Percentiles rank a stretch among this genome's conserved stretches.
Evolutionary conservation across 2,113 vertebrate species (phyloP).

Genomic region (Chaenogobius annularis): DNA sequence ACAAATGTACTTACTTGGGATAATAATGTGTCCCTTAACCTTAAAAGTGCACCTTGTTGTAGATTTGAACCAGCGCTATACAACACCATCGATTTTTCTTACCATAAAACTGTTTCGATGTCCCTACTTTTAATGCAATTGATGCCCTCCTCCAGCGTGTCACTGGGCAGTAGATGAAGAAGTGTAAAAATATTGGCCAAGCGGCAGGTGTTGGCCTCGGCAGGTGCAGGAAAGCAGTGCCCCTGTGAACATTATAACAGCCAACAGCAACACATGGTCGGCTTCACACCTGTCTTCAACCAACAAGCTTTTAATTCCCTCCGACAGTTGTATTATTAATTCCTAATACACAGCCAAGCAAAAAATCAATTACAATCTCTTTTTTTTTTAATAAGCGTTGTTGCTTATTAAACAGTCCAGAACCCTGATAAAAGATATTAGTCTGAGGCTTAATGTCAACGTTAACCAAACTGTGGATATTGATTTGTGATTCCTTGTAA

Average conservation of each 20-base stretch:
- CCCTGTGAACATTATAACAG: slow-evolving; percentile 34
- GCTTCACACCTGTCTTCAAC: slow-evolving; percentile 47
- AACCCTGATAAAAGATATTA: slow-evolving; percentile 3
- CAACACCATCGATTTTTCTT: not conserved
- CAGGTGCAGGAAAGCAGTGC: slow-evolving; percentile 25
- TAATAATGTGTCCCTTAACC: not conserved
- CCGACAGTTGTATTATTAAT: slow-evolving; percentile 68
- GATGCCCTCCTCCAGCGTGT: not conserved
- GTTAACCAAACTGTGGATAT: slow-evolving; percentile 20
- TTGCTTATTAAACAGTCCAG: slow-evolving; percentile 50
- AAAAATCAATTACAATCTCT: slow-evolving; percentile 73
- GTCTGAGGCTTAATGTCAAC: slow-evolving; percentile 18
- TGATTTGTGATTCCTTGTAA: slow-evolving; percentile 32
- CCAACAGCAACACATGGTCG: slow-evolving; percentile 46
- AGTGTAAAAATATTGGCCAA: slow-evolving; percentile 16
- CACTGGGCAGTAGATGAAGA: not conserved
- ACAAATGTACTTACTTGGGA: too few species aligned
- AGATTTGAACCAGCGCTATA: not conserved
- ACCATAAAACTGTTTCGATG: not conserved
- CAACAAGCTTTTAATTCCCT: slow-evolving; percentile 60
- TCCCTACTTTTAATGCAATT: not conserved
- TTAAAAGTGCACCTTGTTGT: too few species aligned
- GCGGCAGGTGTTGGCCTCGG: slow-evolving; percentile 20
- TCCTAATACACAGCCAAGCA: slow-evolving; percentile 53
- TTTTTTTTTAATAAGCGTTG: slow-evolving; percentile 20